Evolutionary conservation across 2,113 vertebrate genomes (phyloP).

Genomic region (Malurus alboscapulatus): DNA sequence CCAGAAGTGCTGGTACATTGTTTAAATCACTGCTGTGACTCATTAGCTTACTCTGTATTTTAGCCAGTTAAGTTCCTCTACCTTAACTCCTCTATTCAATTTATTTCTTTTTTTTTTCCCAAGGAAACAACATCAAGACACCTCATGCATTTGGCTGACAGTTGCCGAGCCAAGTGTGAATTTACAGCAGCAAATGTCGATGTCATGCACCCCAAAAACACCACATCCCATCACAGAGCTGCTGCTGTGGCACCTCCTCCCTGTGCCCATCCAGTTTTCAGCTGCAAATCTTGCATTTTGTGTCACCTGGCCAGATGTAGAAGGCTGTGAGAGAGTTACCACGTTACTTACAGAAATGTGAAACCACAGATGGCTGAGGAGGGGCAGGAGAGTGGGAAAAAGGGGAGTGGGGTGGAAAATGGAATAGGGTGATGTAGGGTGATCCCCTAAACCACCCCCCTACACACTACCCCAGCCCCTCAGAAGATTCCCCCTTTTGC

Average conservation of each 20-base stretch:
- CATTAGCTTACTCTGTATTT: conserved; percentile 19
- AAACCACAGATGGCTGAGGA: neutral
- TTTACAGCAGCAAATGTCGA: neutral
- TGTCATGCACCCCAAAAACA: neutral
- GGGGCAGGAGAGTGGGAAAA: neutral
- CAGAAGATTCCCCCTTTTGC: neutral
- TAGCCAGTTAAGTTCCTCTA: neutral
- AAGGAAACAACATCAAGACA: neutral
- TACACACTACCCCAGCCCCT: neutral
- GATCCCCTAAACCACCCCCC: neutral
- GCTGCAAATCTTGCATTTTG: neutral
- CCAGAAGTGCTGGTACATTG: neutral
- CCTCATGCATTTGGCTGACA: neutral
- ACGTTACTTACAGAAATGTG: neutral
- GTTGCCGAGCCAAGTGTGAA: neutral
- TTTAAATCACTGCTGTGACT: conserved; percentile 3
- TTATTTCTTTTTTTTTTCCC: neutral
- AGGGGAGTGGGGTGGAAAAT: no score
- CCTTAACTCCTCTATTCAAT: neutral
- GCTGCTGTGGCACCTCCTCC: neutral
- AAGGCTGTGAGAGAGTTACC: neutral
- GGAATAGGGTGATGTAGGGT: neutral
- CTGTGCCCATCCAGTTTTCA: neutral
- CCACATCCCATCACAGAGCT: neutral
- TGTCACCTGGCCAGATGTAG: neutral